phyloP scores from a whole-genome alignment of 64 coral and sea anemone species.

The Montipora efflorescens region DNA sequence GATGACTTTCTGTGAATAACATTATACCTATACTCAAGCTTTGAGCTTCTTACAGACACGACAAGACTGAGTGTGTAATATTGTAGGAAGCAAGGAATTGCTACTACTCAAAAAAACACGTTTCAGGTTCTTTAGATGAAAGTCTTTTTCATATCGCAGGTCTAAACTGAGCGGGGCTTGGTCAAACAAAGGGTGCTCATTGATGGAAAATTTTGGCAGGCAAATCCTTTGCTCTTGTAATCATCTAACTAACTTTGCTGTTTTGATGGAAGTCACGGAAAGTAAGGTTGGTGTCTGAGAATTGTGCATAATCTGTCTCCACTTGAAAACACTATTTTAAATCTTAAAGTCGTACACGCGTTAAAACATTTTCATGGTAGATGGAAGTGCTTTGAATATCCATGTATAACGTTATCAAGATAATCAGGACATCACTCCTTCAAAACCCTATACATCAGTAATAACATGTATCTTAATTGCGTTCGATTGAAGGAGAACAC shows the following conservation, averaged over 20 bases:
- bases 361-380: too few relatives aligned
- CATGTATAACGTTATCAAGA: neutral
- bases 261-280: slow-evolving; percentile 14
- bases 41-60: too few relatives aligned
- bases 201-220: neutral
- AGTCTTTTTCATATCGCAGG: neutral
- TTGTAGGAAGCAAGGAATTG: too few relatives aligned
- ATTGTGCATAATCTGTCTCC: too few relatives aligned
- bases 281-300: neutral
- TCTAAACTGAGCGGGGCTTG: slow-evolving; percentile 7
- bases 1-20: too few relatives aligned
- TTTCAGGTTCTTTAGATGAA: neutral
- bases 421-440: neutral
- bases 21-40: too few relatives aligned
- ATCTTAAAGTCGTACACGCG: too few relatives aligned
- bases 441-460: neutral
- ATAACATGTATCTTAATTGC: too few relatives aligned
- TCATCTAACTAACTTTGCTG: slow-evolving; percentile 52
- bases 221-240: neutral
- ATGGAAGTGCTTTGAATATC: too few relatives aligned
- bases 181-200: neutral
- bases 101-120: neutral
- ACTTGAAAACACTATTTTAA: too few relatives aligned
- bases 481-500: too few relatives aligned
- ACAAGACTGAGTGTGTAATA: too few relatives aligned